Base-by-base conservation (phyloP, 2,113 vertebrate species). In the Pholis gunnellus region DNA sequence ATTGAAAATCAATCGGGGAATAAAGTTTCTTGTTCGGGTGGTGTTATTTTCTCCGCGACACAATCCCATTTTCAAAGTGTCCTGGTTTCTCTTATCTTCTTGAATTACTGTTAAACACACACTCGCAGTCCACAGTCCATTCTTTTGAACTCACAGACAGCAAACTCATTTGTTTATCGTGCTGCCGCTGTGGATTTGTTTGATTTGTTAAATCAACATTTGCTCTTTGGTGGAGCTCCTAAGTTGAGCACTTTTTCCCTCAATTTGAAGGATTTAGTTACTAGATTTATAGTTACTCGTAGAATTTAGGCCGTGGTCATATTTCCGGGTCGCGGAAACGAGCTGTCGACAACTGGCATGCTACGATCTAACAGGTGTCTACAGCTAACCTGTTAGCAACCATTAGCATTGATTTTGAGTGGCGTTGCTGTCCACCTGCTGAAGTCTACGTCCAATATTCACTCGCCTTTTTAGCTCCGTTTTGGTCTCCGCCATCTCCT, bases 1-100 rank as follows among this genome's bases (percentile, higher is more conserved):
- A 59, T 56, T 59, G 27, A 31, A 69, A 74, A 79, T 64, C 71
- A 75, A n/a, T 73, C 25, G 52, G 1, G 29, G 0, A 52, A 25
- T n/a, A n/a, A 40, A 5, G 11, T 22, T 0, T 25, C 46, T 29
- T 42, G 8, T 60, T 40, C 15, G 40, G 68, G 40, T 40, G 72
- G 6, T 15, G 9, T 40, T 56, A 29, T 54, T 72, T 5, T 52
- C 34, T 42, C 15, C 18, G 54, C 10, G 44, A 18, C 31, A 40
- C 54, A 34, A 50, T 52, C n/a, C n/a, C 10, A 27, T 61, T 67
- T 61, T 72, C 50, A 22, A 66, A 65, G 13, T 29, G 27, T 46
- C 15, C 14, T 61, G 15, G 6, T 70, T 22, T 36, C 36, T 73
- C 27, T 10, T 25, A 17, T 63, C 10, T 22, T 59, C 72, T 27